Conservation (phyloP, 2,797 vertebrate genomes). For the Bradypus variegatus region DNA sequence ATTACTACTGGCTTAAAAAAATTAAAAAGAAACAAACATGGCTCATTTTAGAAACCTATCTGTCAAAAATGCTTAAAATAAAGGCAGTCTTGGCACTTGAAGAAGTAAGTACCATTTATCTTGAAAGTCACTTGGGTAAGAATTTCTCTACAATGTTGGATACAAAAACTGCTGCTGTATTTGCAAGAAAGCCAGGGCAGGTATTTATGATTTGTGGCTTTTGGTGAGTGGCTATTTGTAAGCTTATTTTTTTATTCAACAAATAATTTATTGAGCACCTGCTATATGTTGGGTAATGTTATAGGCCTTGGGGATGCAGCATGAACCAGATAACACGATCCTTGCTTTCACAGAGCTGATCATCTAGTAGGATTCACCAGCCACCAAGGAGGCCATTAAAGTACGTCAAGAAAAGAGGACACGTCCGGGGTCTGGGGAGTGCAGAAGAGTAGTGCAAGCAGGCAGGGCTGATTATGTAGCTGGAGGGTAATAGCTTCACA, state of each 20-base stretch:
- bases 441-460: not conserved
- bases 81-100: constrained; percentile 23
- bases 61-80: constrained; percentile 52
- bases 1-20: not conserved
- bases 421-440: not conserved
- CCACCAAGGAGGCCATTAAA: not conserved
- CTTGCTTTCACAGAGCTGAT: not conserved
- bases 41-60: constrained; percentile 58
- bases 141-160: not conserved
- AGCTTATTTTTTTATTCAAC: not conserved
- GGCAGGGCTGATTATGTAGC: rapidly evolving
- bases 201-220: not conserved
- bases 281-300: not conserved
- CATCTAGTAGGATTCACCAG: rapidly evolving
- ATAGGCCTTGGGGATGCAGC: not conserved
- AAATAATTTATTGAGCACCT: not conserved
- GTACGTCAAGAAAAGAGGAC: not conserved
- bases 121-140: constrained; percentile 35
- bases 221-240: too few species aligned
- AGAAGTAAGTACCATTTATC: not conserved
- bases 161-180: rapidly evolving
- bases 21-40: not conserved
- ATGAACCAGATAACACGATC: rapidly evolving
- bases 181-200: not conserved
- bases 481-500: rapidly evolving